A percentile compares a stretch with the other conserved stretches of the same genome.
phyloP scores from a whole-genome alignment of 2,888 invertebrate species.

The Ophion slaviceki region DNA sequence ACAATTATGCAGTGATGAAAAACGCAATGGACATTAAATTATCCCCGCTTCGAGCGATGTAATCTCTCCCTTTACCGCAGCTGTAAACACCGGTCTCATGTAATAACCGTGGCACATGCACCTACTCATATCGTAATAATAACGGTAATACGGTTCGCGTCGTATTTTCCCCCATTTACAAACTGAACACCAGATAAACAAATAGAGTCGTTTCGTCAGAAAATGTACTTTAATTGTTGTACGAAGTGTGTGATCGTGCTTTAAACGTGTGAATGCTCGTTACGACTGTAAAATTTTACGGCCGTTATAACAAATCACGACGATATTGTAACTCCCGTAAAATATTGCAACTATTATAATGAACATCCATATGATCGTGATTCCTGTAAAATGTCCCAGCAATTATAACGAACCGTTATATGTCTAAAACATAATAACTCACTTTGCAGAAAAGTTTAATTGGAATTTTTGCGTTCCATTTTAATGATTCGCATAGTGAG shows the following conservation, averaged over 20 bases:
- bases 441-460: too few species aligned
- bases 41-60: neutral
- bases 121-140: neutral
- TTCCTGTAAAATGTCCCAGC: too few species aligned
- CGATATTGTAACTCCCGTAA: too few species aligned
- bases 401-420: too few species aligned
- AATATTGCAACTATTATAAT: too few species aligned
- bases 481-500: too few species aligned
- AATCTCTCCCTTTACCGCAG: neutral
- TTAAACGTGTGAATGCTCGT: neutral
- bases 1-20: neutral
- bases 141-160: neutral
- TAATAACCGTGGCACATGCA: neutral
- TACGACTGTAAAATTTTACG: too few species aligned
- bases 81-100: neutral
- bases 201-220: neutral
- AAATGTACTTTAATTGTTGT: neutral
- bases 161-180: neutral
- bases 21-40: neutral
- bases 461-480: too few species aligned
- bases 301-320: too few species aligned
- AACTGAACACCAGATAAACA: neutral
- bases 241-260: neutral
- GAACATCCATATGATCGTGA: too few species aligned
- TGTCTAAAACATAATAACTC: too few species aligned